Conservation (phyloP, 2,797 vertebrate genomes). For the Taenioides sp. region DNA sequence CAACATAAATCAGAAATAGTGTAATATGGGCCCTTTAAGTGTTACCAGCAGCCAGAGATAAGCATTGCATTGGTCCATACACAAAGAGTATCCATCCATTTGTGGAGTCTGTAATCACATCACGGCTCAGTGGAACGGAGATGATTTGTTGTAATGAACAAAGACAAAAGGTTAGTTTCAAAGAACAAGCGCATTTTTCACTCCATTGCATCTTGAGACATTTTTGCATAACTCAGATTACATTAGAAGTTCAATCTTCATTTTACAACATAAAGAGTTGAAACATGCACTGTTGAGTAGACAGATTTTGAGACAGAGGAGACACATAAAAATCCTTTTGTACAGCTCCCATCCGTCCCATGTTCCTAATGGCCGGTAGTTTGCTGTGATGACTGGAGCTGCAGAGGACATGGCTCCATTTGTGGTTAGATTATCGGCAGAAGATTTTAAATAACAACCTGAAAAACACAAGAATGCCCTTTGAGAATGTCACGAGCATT, state of each 20-base stretch:
- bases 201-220: neutral
- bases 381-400: neutral
- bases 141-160: neutral
- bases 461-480: neutral
- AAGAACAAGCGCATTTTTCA: neutral
- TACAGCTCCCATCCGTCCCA: neutral
- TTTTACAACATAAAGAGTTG: constrained; percentile 1
- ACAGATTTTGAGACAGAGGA: neutral
- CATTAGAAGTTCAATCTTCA: neutral
- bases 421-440: neutral
- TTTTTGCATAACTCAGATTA: neutral
- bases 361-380: neutral
- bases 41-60: too few relatives aligned
- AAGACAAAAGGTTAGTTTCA: neutral
- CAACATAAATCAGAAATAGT: too few relatives aligned
- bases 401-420: neutral
- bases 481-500: constrained; percentile 4
- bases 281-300: neutral
- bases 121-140: neutral
- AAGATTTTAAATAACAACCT: constrained; percentile 3
- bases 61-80: too few relatives aligned
- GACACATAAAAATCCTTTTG: neutral
- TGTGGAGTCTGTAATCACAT: neutral
- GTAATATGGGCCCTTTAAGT: too few relatives aligned
- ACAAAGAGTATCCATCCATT: neutral